Conservation (phyloP, 35 echinoderm and acorn worm genomes). For the Nesometra sesokonis region DNA sequence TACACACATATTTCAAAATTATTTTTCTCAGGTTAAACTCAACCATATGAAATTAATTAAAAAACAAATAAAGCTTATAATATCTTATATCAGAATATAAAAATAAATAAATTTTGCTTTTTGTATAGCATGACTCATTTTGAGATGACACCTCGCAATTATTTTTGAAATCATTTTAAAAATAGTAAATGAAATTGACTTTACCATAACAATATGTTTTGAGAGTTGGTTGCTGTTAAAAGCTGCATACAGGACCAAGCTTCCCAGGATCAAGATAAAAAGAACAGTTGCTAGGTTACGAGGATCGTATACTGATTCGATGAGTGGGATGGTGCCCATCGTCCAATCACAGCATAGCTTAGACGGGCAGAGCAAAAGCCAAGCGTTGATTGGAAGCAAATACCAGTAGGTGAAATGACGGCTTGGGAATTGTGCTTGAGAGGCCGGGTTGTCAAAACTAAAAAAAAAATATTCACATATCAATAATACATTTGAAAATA, state of each 20-base stretch:
- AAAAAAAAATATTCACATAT: background rate
- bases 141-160: background rate
- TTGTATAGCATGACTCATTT: too few species aligned
- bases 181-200: background rate
- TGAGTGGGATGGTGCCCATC: slow-evolving; percentile 73
- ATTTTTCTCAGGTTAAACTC: too few species aligned
- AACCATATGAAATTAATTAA: too few species aligned
- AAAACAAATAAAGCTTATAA: too few species aligned
- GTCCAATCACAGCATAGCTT: slow-evolving; percentile 69
- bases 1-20: too few species aligned
- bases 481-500: too few species aligned
- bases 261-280: slow-evolving; percentile 9
- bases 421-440: slow-evolving; percentile 24
- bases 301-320: slow-evolving; percentile 39
- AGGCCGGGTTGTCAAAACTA: slow-evolving; percentile 82
- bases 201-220: slow-evolving; percentile 62
- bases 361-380: slow-evolving; percentile 60
- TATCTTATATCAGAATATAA: too few species aligned
- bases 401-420: slow-evolving; percentile 63
- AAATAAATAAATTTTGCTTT: too few species aligned
- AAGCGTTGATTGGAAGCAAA: slow-evolving; percentile 54
- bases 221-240: slow-evolving; percentile 24
- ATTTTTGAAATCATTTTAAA: background rate
- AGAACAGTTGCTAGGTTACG: slow-evolving; percentile 58
- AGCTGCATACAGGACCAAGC: slow-evolving; percentile 27